Evolutionary conservation across 2,888 invertebrate species (phyloP).

Genomic region (Dermolepida albohirtum): DNA sequence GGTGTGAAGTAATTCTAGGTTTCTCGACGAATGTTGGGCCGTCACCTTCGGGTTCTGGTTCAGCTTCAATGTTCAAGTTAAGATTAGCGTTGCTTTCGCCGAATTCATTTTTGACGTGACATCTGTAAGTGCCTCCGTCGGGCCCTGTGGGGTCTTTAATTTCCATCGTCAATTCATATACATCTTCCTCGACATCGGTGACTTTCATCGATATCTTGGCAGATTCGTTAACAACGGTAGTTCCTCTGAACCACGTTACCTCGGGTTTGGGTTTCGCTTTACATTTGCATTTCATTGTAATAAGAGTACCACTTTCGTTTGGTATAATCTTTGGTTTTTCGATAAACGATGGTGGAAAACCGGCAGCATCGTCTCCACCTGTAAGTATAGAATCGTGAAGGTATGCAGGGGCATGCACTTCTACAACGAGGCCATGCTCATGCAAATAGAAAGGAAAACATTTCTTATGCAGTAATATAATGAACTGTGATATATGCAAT

Average conservation of each 20-base stretch:
- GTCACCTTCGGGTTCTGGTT: conserved; percentile 92
- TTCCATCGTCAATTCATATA: conserved; percentile 88
- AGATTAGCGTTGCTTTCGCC: conserved; percentile 98
- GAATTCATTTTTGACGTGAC: conserved; percentile 94
- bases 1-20: conserved; percentile 86
- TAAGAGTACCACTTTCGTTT: conserved; percentile 95
- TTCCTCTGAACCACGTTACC: conserved; percentile 95
- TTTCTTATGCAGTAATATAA: conserved; percentile 4
- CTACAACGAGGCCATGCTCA: conserved; percentile 64
- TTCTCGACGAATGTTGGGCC: conserved; percentile 95
- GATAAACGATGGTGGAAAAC: conserved; percentile 96
- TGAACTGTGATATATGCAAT: conserved; percentile 51
- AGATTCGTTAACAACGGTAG: conserved; percentile 85
- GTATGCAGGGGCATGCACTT: conserved; percentile 44
- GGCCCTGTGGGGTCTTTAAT: conserved; percentile 84
- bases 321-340: conserved; percentile 99
- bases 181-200: conserved; percentile 82
- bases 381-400: conserved; percentile 56
- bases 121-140: conserved; percentile 91
- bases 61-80: conserved; percentile 96
- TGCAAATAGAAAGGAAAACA: conserved; percentile 56
- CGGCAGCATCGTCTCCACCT: conserved; percentile 93
- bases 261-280: conserved; percentile 95
- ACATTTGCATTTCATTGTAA: conserved; percentile 97
- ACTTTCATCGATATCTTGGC: conserved; percentile 86